Evolutionary conservation across 2,113 vertebrate species (phyloP).

Genomic region (Actinemys pallida): DNA sequence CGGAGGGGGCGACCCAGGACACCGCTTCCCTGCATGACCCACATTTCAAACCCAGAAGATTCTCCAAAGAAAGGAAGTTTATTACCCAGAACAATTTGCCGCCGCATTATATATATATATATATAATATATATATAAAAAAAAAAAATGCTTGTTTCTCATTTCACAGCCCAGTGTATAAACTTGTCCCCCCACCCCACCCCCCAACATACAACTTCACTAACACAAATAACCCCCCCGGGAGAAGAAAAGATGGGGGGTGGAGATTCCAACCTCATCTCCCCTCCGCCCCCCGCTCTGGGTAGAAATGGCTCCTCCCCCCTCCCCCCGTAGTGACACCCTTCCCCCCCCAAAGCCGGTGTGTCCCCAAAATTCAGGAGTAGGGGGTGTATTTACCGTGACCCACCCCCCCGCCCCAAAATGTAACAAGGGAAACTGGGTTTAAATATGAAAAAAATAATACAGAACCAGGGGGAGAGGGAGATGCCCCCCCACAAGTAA

Average conservation of each 20-base stretch:
- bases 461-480: conserved; percentile 41
- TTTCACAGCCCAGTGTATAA: conserved; percentile 49
- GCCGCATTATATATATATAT: conserved; percentile 36
- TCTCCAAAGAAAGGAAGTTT: conserved; percentile 77
- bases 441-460: conserved; percentile 57
- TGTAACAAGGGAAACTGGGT: conserved; percentile 45
- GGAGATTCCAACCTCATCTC: conserved; percentile 2
- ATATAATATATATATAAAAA: conserved; percentile 55
- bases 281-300: neutral
- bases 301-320: neutral
- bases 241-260: neutral
- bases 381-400: neutral
- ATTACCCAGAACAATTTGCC: conserved; percentile 75
- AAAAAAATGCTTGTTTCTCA: neutral
- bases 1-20: too few species aligned
- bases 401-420: neutral
- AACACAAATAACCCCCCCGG: neutral
- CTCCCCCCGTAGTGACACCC: too few species aligned
- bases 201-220: conserved; percentile 35
- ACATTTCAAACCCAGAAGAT: neutral
- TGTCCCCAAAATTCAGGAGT: neutral
- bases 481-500: neutral
- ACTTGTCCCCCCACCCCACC: conserved; percentile 46
- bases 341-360: neutral
- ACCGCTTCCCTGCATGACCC: neutral